Evolutionary conservation across 2,113 vertebrate species (phyloP).

Genomic region (Coptodon bakossiorum): DNA sequence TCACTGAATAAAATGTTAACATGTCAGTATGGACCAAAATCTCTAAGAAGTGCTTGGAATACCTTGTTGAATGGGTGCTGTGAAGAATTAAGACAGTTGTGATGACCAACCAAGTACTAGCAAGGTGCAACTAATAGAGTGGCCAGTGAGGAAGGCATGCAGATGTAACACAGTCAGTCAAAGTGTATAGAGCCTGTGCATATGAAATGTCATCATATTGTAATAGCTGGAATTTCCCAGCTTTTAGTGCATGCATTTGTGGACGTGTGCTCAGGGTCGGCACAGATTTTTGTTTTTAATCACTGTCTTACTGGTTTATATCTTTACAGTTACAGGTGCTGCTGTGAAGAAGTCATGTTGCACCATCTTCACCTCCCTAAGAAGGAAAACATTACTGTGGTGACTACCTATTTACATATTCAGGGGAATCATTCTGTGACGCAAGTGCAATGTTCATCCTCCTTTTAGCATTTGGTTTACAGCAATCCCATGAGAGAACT

Average conservation of each 20-base stretch:
- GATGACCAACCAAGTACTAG: neutral
- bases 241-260: neutral
- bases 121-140: neutral
- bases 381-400: neutral
- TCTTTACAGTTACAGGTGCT: neutral
- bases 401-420: neutral
- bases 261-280: rapidly evolving
- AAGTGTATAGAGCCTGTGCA: neutral
- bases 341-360: neutral
- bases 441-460: neutral
- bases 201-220: neutral
- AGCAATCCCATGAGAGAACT: neutral
- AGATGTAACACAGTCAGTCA: neutral
- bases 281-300: neutral
- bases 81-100: neutral
- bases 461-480: neutral
- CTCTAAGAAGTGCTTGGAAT: neutral
- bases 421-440: neutral
- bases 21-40: neutral
- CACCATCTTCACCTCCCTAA: neutral
- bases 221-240: neutral
- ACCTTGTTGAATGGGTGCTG: neutral
- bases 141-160: neutral
- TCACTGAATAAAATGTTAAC: neutral
- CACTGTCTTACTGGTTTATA: neutral